Percentiles rank a stretch among this genome's conserved stretches.
phyloP scores from a whole-genome alignment of 2,888 invertebrate genomes.

The Megamerina dolium region DNA sequence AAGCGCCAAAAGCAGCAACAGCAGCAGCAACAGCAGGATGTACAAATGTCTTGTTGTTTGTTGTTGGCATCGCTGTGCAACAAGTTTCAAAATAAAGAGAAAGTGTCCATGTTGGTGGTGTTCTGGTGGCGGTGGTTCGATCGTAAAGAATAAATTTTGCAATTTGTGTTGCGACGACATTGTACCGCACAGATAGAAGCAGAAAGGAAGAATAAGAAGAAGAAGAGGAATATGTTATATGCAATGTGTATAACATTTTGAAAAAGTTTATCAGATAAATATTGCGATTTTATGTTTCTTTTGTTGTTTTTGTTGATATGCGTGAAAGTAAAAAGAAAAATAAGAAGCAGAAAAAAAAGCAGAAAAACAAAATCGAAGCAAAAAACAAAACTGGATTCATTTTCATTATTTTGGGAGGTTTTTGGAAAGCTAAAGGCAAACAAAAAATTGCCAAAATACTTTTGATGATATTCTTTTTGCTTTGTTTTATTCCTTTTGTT shows the following conservation, averaged over 20 bases:
- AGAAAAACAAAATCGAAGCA: too few relatives aligned
- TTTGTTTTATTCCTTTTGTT: too few relatives aligned
- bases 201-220: too few relatives aligned
- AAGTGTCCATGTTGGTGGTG: conserved; percentile 39
- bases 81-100: conserved; percentile 40
- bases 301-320: conserved; percentile 1
- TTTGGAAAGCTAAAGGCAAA: too few relatives aligned
- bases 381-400: conserved; percentile 8
- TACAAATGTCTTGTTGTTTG: neutral
- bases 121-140: conserved; percentile 30
- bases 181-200: too few relatives aligned
- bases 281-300: conserved; percentile 6
- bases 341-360: too few relatives aligned
- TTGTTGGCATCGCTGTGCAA: conserved; percentile 36
- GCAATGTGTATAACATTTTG: neutral
- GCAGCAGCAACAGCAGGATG: too few relatives aligned
- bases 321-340: conserved; percentile 24
- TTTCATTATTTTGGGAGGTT: conserved; percentile 16
- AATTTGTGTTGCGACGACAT: too few relatives aligned
- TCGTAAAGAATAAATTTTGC: conserved; percentile 45
- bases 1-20: too few relatives aligned
- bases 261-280: conserved; percentile 3
- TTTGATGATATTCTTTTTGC: too few relatives aligned
- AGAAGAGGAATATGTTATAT: too few relatives aligned
- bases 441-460: too few relatives aligned